These are phyloP conservation scores for Epizoanthus scotinus DNA, from an alignment of 92 coral and sea anemone species.

Conservation along the genomic window DNA sequence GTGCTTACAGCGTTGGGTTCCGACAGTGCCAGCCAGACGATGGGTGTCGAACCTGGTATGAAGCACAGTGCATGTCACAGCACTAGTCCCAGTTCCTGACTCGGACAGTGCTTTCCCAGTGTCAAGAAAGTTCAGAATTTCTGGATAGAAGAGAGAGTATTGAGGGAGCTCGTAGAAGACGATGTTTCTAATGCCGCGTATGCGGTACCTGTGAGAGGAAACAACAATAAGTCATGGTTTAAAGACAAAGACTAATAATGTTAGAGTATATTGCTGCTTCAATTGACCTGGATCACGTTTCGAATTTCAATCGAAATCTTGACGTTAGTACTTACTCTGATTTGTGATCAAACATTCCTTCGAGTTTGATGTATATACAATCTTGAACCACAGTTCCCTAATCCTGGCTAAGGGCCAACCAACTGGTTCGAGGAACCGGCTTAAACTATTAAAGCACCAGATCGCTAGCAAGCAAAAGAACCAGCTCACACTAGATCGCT, in stretches of 20 bases:
- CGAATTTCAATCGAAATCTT: too few relatives aligned
- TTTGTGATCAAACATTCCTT: too few relatives aligned
- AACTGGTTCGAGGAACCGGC: too few relatives aligned
- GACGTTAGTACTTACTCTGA: too few relatives aligned
- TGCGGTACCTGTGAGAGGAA: constrained; percentile 67
- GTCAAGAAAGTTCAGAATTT: constrained; percentile 85
- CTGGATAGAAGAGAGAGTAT: constrained; percentile 88
- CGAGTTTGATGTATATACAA: too few relatives aligned
- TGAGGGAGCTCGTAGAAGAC: constrained; percentile 92
- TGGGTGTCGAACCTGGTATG: constrained; percentile 80
- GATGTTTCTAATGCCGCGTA: constrained; percentile 92
- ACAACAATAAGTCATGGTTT: not conserved
- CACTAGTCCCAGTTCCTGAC: constrained; percentile 46
- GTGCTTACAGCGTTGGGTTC: constrained; percentile 74
- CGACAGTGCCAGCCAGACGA: constrained; percentile 77
- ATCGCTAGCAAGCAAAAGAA: not conserved
- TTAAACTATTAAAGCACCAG: too few relatives aligned
- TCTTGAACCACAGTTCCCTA: too few relatives aligned
- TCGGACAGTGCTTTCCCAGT: constrained; percentile 45
- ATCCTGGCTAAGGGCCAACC: too few relatives aligned
- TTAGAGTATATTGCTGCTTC: not conserved
- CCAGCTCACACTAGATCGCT: too few relatives aligned
- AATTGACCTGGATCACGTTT: too few relatives aligned
- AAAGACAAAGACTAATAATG: not conserved
- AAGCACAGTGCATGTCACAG: constrained; percentile 74